phyloP scores from a whole-genome alignment of 92 coral and sea anemone genomes.

The Porites cylindrica region DNA sequence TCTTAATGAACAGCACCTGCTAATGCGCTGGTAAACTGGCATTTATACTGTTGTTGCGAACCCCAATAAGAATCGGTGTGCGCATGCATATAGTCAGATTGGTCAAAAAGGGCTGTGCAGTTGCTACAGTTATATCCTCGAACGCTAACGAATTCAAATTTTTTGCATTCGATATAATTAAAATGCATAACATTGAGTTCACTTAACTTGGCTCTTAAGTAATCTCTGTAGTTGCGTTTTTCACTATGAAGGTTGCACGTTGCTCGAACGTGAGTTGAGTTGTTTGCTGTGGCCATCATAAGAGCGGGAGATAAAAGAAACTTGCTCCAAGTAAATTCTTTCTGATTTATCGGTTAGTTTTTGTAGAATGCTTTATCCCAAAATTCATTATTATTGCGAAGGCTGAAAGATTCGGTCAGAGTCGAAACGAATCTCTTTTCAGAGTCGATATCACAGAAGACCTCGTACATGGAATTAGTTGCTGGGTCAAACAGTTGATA shows the following conservation, averaged over 20 bases:
- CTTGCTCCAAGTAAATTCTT: conserved; percentile 39
- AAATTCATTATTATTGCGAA: conserved; percentile 26
- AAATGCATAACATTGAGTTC: conserved; percentile 37
- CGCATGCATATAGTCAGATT: neutral
- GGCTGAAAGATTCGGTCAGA: conserved; percentile 56
- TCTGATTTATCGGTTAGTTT: conserved; percentile 34
- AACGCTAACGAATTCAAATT: conserved; percentile 40
- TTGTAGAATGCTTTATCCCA: neutral
- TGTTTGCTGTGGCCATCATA: conserved; percentile 31
- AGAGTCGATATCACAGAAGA: conserved; percentile 51
- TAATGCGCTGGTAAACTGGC: neutral
- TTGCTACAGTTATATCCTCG: conserved; percentile 30
- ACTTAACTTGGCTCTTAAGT: conserved; percentile 37
- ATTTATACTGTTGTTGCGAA: neutral
- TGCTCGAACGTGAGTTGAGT: conserved; percentile 54
- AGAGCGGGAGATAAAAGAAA: conserved; percentile 35
- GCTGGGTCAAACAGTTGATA: conserved; percentile 29
- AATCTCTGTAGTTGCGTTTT: conserved; percentile 50
- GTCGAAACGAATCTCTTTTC: conserved; percentile 61
- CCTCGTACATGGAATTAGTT: neutral
- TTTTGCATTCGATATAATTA: conserved; percentile 16
- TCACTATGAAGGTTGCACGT: conserved; percentile 51
- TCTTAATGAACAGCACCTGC: conserved; percentile 16
- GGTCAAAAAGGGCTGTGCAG: conserved; percentile 42
- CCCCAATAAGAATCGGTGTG: conserved; percentile 25